These are phyloP conservation scores for Gasteruption jaculator DNA, from an alignment of 2,888 invertebrate genomes.

Conservation along the genomic window DNA sequence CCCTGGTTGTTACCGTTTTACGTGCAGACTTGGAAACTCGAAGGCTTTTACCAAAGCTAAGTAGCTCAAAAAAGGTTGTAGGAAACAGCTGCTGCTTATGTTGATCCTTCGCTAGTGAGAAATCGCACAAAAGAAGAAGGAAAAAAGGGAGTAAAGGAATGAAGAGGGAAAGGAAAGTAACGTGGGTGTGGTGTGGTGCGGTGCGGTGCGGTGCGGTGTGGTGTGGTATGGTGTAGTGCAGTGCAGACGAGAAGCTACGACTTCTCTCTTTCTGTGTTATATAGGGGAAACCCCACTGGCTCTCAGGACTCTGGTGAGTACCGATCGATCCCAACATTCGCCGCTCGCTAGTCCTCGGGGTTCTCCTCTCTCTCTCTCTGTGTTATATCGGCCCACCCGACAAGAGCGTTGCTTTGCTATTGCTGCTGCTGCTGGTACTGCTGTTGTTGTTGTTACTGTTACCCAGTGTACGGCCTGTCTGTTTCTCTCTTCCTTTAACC, in stretches of 20 bases:
- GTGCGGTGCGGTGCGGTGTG: slow-evolving; percentile 23
- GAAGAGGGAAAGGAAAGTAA: slow-evolving; percentile 10
- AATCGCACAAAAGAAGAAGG: slow-evolving; percentile 1
- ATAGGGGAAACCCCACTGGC: slow-evolving; percentile 28
- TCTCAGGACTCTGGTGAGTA: too few relatives aligned
- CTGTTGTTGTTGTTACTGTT: too few relatives aligned
- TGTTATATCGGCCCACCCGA: slow-evolving; percentile 13
- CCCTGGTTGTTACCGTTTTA: too few relatives aligned
- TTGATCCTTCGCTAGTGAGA: slow-evolving; percentile 5
- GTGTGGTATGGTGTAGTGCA: slow-evolving; percentile 18
- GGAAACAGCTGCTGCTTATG: slow-evolving; percentile 27
- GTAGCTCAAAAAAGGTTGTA: slow-evolving; percentile 17
- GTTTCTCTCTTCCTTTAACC: too few relatives aligned
- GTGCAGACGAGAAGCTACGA: slow-evolving; percentile 18
- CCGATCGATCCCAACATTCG: slow-evolving; percentile 39
- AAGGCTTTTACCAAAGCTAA: too few relatives aligned
- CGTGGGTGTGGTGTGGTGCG: slow-evolving; percentile 23
- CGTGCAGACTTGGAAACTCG: background rate
- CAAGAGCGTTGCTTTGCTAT: too few relatives aligned
- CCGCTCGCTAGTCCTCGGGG: slow-evolving; percentile 29
- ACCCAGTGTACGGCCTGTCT: too few relatives aligned
- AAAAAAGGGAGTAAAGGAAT: slow-evolving; percentile 10
- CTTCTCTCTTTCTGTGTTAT: slow-evolving; percentile 16
- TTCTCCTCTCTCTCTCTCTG: slow-evolving; percentile 17
- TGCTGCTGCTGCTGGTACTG: too few relatives aligned